phyloP scores from a whole-genome alignment of 2,797 vertebrate species.

The Allobates femoralis region DNA sequence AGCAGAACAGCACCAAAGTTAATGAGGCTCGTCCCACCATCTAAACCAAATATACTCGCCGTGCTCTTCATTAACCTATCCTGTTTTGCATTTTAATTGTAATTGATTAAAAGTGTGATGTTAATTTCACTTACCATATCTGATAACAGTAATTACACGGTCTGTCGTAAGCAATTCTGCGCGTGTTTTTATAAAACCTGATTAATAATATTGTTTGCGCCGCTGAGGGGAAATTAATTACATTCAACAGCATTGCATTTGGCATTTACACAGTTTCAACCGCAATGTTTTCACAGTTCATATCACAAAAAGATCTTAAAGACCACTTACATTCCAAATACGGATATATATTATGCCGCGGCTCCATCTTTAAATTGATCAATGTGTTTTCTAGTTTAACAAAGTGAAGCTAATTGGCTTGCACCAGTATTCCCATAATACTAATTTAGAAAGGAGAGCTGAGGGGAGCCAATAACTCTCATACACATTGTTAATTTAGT shows the following conservation, averaged over 20 bases:
- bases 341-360: neutral
- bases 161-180: slow-evolving; percentile 16
- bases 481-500: neutral
- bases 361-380: neutral
- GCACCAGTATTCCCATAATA: neutral
- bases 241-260: neutral
- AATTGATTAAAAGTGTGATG: slow-evolving; percentile 52
- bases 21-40: slow-evolving; percentile 40
- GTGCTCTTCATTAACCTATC: slow-evolving; percentile 51
- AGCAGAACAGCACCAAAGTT: slow-evolving; percentile 45
- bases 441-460: neutral
- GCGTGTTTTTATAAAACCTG: slow-evolving; percentile 8
- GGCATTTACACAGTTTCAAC: neutral
- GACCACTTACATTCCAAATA: neutral
- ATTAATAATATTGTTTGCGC: slow-evolving; percentile 39
- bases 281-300: neutral
- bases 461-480: neutral
- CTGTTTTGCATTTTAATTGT: slow-evolving; percentile 52
- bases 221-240: slow-evolving; percentile 1
- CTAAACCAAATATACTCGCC: slow-evolving; percentile 24
- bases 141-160: slow-evolving; percentile 33
- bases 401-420: slow-evolving; percentile 16
- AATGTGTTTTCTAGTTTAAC: neutral
- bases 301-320: slow-evolving; percentile 23
- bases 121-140: slow-evolving; percentile 44